Conservation (phyloP, 2,888 invertebrate species). For the Yponomeuta plumbellus region DNA sequence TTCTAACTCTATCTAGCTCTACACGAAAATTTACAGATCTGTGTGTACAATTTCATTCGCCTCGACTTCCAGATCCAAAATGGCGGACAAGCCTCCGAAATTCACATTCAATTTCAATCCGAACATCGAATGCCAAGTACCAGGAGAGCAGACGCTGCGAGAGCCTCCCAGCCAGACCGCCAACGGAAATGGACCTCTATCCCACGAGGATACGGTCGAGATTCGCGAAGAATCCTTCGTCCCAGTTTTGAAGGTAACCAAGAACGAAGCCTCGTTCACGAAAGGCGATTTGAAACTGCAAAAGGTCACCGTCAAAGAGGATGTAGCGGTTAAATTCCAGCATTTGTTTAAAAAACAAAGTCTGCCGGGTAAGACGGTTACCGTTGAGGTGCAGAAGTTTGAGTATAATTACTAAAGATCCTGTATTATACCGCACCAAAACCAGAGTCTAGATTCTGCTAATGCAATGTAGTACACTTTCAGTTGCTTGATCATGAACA, state of each 20-base stretch:
- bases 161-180: not conserved
- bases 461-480: too few relatives aligned
- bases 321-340: constrained; percentile 54
- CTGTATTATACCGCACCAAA: too few relatives aligned
- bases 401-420: constrained; percentile 52
- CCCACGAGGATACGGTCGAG: not conserved
- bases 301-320: constrained; percentile 55
- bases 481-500: too few relatives aligned
- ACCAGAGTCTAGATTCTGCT: too few relatives aligned
- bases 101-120: constrained; percentile 12
- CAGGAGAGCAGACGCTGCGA: constrained; percentile 5
- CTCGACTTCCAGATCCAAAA: not conserved
- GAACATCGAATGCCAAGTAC: constrained; percentile 12
- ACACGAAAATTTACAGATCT: not conserved
- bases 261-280: constrained; percentile 46
- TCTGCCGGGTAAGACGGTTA: constrained; percentile 48
- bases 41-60: not conserved
- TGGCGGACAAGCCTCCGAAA: not conserved
- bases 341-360: constrained; percentile 58
- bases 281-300: constrained; percentile 56
- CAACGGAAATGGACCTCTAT: not conserved
- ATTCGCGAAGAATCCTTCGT: constrained; percentile 26
- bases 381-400: constrained; percentile 48
- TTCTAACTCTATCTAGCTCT: too few relatives aligned
- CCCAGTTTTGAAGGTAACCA: constrained; percentile 54